phyloP scores from a whole-genome alignment of 1,140 invertebrate genomes.

The Phenacoccus solenopsis region DNA sequence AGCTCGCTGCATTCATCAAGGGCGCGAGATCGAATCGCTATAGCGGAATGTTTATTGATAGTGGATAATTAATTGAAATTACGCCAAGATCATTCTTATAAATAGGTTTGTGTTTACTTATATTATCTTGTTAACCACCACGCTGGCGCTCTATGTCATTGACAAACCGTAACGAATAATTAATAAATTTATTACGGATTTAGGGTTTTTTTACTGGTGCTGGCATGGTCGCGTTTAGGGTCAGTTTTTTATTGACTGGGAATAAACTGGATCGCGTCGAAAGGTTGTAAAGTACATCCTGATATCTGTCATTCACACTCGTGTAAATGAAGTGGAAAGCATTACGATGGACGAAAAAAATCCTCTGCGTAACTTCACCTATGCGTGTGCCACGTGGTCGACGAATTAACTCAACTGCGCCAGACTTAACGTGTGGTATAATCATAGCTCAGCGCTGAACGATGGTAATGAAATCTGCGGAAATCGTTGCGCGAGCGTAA shows the following conservation, averaged over 20 bases:
- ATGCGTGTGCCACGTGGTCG: background rate
- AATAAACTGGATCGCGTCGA: background rate
- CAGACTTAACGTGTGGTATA: no score
- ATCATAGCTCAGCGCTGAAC: no score
- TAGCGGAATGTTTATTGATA: no score
- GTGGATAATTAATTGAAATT: background rate
- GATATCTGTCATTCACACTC: background rate
- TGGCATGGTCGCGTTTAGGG: background rate
- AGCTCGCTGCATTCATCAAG: no score
- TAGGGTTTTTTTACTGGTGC: background rate
- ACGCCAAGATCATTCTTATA: background rate
- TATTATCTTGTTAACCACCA: background rate
- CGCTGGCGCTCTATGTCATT: no score
- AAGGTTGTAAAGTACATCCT: background rate
- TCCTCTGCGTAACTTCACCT: background rate
- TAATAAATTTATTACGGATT: background rate
- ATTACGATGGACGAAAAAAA: background rate
- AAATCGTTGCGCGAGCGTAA: no score
- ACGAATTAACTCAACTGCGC: background rate
- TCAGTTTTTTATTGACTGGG: background rate
- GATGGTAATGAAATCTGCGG: no score
- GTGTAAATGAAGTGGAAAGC: background rate
- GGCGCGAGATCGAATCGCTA: no score
- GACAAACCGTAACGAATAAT: background rate
- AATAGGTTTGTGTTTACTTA: background rate